Base-by-base conservation (phyloP, 2,888 invertebrate species). In the Nymphalis urticae region DNA sequence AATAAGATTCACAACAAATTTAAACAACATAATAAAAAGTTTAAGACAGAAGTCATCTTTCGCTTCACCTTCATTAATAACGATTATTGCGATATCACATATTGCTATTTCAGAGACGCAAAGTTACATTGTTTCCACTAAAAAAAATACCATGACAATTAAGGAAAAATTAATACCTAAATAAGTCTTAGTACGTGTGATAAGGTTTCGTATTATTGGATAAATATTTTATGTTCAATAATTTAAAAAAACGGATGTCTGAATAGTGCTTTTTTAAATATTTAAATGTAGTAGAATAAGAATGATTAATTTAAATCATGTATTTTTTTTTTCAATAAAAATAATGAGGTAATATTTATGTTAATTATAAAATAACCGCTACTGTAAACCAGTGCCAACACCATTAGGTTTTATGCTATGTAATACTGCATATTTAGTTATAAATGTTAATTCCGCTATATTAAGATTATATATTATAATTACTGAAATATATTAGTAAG, bases 341-440 rank as follows among this genome's bases (percentile, higher is more conserved):
- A n/a, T 42, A 36, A 58, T 13, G 42, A 8, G 19, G 36, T 58
- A 42, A 3, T 21, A 21, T 21, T 58, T 36, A 19, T 50, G 36
- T 36, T 58, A n/a, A 36, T 21, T 16, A 36, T 36, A 36, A 19
- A 27, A 50, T 50, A 27, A n/a, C 32, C 58, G 17, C 50, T 65
- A 27, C 2, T 42, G 61, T 53, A 72, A 83, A 76, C 76, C 88
- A 86, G 89, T 89, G 89, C 89, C 89, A 89, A 86, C 85, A 85
- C 85, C 85, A 87, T 72, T 86, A 85, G 79, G 70, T 27, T 62
- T 64, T 60, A 58, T 64, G 54, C 58, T 56, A 61, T 54, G 48
- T 53, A 60, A 27, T 51, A 53, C 0, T 21, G 17, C 21, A 21
- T 51, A 51, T 32, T 56, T 27, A 56, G 54, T 56, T 56, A 58